Evolutionary conservation across 2,888 invertebrate species (phyloP).

Genomic region (Auanema freiburgensis): DNA sequence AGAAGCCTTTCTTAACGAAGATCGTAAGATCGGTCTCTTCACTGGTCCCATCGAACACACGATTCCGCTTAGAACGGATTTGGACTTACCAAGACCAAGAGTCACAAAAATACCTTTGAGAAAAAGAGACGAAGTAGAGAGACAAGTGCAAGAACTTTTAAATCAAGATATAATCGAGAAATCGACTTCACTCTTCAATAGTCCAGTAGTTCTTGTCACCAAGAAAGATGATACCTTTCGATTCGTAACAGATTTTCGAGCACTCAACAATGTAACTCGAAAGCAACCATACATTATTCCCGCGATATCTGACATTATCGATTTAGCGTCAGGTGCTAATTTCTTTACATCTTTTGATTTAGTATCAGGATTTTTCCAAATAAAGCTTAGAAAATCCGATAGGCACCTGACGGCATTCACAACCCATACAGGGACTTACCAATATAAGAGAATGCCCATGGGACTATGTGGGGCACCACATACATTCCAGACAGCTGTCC

Average conservation of each 20-base stretch:
- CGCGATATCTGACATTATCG: constrained; percentile 8
- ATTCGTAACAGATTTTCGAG: constrained; percentile 20
- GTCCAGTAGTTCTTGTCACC: constrained; percentile 20
- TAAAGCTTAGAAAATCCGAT: too few species aligned
- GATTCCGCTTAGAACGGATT: constrained; percentile 5
- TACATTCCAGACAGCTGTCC: too few species aligned
- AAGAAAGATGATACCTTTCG: constrained; percentile 12
- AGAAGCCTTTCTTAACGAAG: constrained; percentile 8
- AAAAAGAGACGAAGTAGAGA: neutral
- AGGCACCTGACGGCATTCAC: too few species aligned
- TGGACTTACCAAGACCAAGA: constrained; percentile 3
- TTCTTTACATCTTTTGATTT: constrained; percentile 24
- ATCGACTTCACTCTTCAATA: neutral
- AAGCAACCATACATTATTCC: constrained; percentile 20
- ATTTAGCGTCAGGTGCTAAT: constrained; percentile 11
- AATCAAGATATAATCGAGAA: constrained; percentile 9
- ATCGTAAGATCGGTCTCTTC: constrained; percentile 9
- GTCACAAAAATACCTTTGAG: neutral
- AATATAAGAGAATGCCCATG: too few species aligned
- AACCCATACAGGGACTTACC: too few species aligned
- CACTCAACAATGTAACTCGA: constrained; percentile 16
- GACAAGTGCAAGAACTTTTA: constrained; percentile 9
- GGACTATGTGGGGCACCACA: too few species aligned
- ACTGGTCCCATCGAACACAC: constrained; percentile 3
- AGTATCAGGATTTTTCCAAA: too few species aligned